Conservation (phyloP, 2,888 invertebrate genomes). For the Pyralis farinalis region DNA sequence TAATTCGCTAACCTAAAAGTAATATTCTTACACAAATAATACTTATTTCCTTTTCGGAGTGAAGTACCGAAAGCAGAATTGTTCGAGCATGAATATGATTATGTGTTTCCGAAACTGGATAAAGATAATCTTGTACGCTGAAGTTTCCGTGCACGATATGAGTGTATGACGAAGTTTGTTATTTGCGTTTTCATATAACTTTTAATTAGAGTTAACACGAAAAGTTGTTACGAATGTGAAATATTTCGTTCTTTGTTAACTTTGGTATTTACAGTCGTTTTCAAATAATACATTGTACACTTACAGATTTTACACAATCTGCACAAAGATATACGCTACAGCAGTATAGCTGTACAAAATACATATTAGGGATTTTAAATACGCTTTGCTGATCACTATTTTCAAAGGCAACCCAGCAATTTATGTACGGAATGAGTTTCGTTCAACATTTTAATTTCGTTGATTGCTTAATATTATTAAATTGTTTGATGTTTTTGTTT, state of each 20-base stretch:
- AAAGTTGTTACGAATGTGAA: no score
- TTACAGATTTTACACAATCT: no score
- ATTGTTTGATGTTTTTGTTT: no score
- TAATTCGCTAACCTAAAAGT: constrained; percentile 29
- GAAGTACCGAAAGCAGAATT: constrained; percentile 25
- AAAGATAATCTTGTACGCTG: neutral
- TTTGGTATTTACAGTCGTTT: no score
- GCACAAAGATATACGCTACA: no score
- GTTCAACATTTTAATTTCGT: constrained; percentile 10
- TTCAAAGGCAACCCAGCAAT: neutral
- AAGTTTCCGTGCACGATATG: neutral
- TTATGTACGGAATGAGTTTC: neutral
- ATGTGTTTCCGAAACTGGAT: neutral
- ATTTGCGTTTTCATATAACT: neutral
- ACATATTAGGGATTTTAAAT: neutral
- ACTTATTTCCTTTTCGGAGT: neutral
- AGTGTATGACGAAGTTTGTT: neutral
- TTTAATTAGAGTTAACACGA: neutral
- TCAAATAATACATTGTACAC: no score
- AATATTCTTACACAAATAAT: constrained; percentile 3
- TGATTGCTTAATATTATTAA: neutral
- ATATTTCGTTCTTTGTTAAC: no score
- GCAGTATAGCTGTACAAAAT: no score
- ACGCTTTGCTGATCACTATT: neutral
- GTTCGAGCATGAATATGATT: neutral